Evolutionary conservation across 2,113 vertebrate genomes (phyloP), one percentile per base, ranked within the genome.

Genomic region (Catharus bicknelli): DNA sequence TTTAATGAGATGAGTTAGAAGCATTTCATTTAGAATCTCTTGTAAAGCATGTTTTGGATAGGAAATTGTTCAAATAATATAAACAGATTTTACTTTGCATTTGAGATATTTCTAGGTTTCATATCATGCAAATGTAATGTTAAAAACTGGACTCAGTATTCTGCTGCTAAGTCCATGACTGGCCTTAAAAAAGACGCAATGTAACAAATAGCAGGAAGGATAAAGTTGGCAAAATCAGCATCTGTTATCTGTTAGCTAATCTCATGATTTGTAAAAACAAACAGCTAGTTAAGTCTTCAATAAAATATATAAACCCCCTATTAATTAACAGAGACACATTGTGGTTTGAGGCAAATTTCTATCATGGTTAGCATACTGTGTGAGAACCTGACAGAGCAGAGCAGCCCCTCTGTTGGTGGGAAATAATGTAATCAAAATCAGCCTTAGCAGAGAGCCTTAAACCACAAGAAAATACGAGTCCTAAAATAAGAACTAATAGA

Each of bases 211-310:
- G 64, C 76, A 95, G 55, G 55, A 95, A 55, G 29, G 38, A 67
- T 83, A 48, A 73, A 85, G 43, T 62, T 47, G 58, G 25, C 68
- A 59, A 83, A 83, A 70, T 79, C n/a, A 66, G 36, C 73, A 83
- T 88, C 95, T 95, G 72, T 74, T 92, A 47, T 77, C 82, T 84
- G 53, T 86, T 94, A 87, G 34, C 72, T 83, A 34, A 72, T 83
- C 32, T 80, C 48, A 48, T 54, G 16, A 85, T 95, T 88, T 93
- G 82, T 66, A 48, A 88, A 94, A 95, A 90, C 55, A 90, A 92
- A 40, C 43, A 87, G 7, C 45, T 58, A 86, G 38, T 88, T 85
- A 67, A 51, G 14, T 70, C 30, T 79, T 84, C 78, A 84, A n/a
- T 58, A 76, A 79, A 72, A 75, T 64, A 18, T 68, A 53, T 72